phyloP scores from a whole-genome alignment of 1,140 invertebrate species.

The Scaptomyza graminum region DNA sequence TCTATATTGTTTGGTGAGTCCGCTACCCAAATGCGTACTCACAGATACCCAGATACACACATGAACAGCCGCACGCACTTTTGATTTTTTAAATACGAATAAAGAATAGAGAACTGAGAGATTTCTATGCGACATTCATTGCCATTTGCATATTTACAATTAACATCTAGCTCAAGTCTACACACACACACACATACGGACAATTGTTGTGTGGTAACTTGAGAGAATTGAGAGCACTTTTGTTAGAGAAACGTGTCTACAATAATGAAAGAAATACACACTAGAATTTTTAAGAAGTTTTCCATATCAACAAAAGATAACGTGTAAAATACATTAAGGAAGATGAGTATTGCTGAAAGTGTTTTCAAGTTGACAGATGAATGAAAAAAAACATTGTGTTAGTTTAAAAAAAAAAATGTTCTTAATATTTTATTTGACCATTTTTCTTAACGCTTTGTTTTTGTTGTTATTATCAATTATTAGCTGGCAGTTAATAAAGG shows the following conservation, averaged over 20 bases:
- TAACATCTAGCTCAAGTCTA: conserved; percentile 10
- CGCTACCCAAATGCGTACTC: conserved; percentile 41
- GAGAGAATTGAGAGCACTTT: conserved; percentile 22
- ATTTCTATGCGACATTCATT: conserved; percentile 28
- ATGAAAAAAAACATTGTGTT: not conserved
- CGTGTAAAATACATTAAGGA: not conserved
- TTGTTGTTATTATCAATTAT: conserved; percentile 15
- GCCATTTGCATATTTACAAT: conserved; percentile 50
- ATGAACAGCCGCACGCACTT: conserved; percentile 44
- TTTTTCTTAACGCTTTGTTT: not conserved
- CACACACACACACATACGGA: not conserved
- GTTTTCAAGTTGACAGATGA: not conserved
- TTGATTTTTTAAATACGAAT: conserved; percentile 56
- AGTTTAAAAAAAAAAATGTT: too few species aligned
- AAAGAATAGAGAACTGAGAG: conserved; percentile 25
- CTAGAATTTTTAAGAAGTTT: not conserved
- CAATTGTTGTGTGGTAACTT: conserved; percentile 11
- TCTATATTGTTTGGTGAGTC: conserved; percentile 17
- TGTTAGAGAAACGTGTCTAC: conserved; percentile 23
- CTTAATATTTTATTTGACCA: too few species aligned
- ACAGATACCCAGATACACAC: conserved; percentile 40
- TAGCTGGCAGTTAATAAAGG: conserved; percentile 10
- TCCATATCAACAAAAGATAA: not conserved
- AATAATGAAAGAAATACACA: conserved; percentile 14
- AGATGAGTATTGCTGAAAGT: not conserved